A percentile compares a stretch with the other conserved stretches of the same genome.
These are phyloP conservation scores for Mus spretus DNA, from an alignment of 2,797 vertebrate genomes.

Conservation along the genomic window DNA sequence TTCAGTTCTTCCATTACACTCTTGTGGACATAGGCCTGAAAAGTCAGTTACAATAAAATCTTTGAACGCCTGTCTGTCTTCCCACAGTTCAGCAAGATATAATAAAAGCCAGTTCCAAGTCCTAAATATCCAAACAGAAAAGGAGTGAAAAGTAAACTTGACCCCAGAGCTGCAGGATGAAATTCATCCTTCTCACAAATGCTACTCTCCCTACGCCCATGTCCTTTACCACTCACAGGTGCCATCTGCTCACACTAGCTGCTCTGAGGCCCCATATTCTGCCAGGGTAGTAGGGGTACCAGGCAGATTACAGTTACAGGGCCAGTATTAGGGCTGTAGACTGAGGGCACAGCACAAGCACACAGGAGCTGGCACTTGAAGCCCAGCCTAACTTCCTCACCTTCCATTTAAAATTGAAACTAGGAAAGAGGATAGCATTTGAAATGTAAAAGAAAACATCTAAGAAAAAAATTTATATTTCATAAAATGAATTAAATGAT, in stretches of 20 bases:
- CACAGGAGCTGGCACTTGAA: background rate
- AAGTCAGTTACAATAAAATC: constrained; percentile 8
- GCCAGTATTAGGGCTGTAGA: background rate
- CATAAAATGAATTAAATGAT: constrained; percentile 66
- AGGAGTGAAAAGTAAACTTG: background rate
- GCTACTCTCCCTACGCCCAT: background rate
- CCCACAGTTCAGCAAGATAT: background rate
- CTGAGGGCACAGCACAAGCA: background rate
- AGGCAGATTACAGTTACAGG: background rate
- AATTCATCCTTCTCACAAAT: background rate
- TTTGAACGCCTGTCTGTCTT: background rate
- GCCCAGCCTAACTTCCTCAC: background rate
- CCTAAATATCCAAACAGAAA: constrained; percentile 33
- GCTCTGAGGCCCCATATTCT: background rate
- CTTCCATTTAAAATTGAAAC: constrained; percentile 49
- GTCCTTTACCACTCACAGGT: background rate
- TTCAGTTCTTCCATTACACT: constrained; percentile 99
- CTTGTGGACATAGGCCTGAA: constrained; percentile 97
- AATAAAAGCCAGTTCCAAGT: background rate
- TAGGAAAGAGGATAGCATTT: too few relatives aligned
- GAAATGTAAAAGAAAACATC: too few relatives aligned
- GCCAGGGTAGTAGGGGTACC: background rate
- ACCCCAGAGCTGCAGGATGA: constrained; percentile 39
- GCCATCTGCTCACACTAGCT: background rate
- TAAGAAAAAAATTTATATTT: background rate